A percentile compares a stretch with the other conserved stretches of the same genome.
Conservation (phyloP, 2,888 invertebrate species). For the Seira musarum region DNA sequence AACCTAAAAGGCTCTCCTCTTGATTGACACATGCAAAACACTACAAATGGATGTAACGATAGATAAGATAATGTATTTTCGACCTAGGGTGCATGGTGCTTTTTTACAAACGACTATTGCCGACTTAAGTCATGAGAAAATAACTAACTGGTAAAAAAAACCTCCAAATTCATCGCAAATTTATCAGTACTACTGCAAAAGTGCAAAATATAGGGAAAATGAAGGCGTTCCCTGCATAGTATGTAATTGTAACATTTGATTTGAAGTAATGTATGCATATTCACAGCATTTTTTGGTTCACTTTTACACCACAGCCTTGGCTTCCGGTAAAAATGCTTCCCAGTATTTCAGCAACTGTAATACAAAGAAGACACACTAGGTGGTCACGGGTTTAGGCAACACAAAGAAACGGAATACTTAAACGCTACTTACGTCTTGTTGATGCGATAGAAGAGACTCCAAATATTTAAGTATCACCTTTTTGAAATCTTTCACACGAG, state of each 20-base stretch:
- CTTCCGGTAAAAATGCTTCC: constrained; percentile 97
- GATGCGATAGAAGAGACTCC: constrained; percentile 94
- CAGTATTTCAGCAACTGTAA: constrained; percentile 91
- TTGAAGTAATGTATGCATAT: constrained; percentile 2
- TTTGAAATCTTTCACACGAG: constrained; percentile 92
- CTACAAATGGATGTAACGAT: no score
- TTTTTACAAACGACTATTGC: no score
- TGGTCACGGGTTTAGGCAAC: background rate
- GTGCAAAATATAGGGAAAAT: no score
- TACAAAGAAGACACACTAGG: no score
- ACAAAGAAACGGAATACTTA: background rate
- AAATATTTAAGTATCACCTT: constrained; percentile 91
- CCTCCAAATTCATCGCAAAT: background rate
- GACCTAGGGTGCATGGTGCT: no score
- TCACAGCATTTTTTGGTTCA: constrained; percentile 1
- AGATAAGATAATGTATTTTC: no score
- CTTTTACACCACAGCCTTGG: constrained; percentile 89
- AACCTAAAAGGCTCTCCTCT: no score
- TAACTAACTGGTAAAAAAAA: background rate
- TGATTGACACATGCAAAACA: no score
- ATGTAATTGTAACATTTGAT: no score
- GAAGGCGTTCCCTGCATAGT: no score
- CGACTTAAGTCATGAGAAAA: constrained; percentile 12
- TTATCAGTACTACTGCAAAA: background rate
- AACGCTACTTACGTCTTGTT: constrained; percentile 90